A percentile compares a stretch with the other conserved stretches of the same genome.
These are phyloP conservation scores for Emys orbicularis DNA, from an alignment of 2,797 vertebrate species.

Conservation along the genomic window DNA sequence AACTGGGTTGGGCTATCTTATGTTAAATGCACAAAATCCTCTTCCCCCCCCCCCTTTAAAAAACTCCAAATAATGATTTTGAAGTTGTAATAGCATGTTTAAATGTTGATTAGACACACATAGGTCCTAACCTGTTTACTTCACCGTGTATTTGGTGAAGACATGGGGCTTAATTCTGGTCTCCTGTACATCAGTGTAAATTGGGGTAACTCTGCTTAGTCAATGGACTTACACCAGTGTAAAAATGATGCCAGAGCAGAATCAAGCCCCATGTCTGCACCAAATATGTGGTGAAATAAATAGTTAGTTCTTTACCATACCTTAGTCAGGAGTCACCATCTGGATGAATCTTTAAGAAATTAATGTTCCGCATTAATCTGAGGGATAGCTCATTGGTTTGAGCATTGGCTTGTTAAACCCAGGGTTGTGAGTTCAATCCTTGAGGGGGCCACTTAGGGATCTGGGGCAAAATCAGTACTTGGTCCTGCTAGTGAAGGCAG, in stretches of 20 bases:
- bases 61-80: background rate
- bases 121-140: background rate
- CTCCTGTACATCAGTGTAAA: background rate
- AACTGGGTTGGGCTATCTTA: conserved; percentile 1
- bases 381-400: no score
- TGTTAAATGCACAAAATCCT: background rate
- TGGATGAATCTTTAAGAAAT: background rate
- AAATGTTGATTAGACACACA: fast-evolving
- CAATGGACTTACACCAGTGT: background rate
- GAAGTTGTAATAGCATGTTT: background rate
- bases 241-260: background rate
- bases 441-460: no score
- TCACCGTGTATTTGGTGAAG: background rate
- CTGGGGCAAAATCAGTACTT: no score
- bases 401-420: no score
- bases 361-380: background rate
- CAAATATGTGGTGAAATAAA: background rate
- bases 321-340: background rate
- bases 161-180: background rate
- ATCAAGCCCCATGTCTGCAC: background rate
- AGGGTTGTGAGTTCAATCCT: no score
- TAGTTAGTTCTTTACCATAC: background rate
- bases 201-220: fast-evolving
- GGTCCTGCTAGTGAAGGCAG: no score
- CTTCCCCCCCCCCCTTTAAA: background rate